phyloP scores from a whole-genome alignment of 2,113 vertebrate genomes.

The Taurulus bubalis region DNA sequence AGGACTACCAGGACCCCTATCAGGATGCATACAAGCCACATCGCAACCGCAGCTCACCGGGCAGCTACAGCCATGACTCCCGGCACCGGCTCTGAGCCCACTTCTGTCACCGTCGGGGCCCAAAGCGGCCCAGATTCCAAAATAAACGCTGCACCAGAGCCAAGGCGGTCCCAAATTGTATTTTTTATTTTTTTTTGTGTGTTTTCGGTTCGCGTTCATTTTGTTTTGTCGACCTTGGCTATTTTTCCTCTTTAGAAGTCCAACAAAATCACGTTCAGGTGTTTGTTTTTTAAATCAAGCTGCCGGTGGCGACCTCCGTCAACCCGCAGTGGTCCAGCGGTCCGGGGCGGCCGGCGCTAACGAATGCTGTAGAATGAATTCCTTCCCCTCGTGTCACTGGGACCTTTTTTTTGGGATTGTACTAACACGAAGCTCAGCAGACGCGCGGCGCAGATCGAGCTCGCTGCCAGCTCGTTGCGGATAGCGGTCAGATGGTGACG shows the following conservation, averaged over 20 bases:
- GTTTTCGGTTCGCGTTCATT: background rate
- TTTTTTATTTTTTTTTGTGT: conserved; percentile 10
- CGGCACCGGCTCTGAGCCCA: conserved; percentile 93
- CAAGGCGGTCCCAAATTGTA: conserved; percentile 69
- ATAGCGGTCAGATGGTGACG: conserved; percentile 23
- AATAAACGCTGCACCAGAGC: conserved; percentile 68
- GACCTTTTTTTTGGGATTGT: conserved; percentile 62
- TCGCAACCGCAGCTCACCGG: conserved; percentile 93
- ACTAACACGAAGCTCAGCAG: conserved; percentile 46
- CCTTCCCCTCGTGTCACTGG: conserved; percentile 36
- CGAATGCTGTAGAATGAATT: conserved; percentile 30
- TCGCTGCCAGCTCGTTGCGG: conserved; percentile 27
- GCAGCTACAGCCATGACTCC: conserved; percentile 96
- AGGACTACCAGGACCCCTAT: conserved; percentile 93
- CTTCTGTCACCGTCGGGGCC: background rate
- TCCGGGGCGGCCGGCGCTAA: conserved; percentile 42
- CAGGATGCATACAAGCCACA: conserved; percentile 95
- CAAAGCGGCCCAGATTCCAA: conserved; percentile 14
- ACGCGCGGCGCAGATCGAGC: conserved; percentile 37
- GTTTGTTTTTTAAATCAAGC: conserved; percentile 36
- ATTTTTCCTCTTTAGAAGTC: conserved; percentile 49
- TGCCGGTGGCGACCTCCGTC: conserved; percentile 36
- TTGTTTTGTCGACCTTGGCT: conserved; percentile 27
- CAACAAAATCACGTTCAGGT: conserved; percentile 48
- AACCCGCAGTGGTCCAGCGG: conserved; percentile 32